Conservation (phyloP, 2,113 vertebrate species). For the Mustela lutreola region DNA sequence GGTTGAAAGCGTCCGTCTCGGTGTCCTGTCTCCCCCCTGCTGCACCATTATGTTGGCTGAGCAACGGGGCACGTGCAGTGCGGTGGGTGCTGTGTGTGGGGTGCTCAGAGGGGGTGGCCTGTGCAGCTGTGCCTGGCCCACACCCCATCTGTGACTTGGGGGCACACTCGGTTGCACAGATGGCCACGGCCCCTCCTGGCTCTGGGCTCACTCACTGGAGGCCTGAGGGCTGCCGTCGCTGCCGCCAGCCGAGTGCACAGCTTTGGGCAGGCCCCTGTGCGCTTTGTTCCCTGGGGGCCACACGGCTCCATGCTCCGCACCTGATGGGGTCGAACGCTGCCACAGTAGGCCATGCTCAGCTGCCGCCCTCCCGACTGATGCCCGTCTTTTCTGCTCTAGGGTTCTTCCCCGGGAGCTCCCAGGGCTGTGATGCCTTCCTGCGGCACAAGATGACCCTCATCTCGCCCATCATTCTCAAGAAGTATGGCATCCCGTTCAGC, state of each 20-base stretch:
- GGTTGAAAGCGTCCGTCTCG: not conserved
- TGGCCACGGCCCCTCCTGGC: not conserved
- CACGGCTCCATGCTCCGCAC: rapidly evolving
- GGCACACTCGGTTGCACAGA: not conserved
- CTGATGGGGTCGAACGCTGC: not conserved
- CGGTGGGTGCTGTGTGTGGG: not conserved
- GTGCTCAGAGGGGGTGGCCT: not conserved
- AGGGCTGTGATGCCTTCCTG: constrained; percentile 98
- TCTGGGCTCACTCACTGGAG: not conserved
- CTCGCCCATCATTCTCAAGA: constrained; percentile 98
- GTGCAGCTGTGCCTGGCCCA: rapidly evolving
- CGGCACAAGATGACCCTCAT: constrained; percentile 99
- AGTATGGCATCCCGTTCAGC: constrained; percentile 97
- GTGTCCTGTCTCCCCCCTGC: too few species aligned
- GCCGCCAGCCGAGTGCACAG: rapidly evolving
- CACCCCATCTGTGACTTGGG: not conserved
- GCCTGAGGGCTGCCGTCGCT: not conserved
- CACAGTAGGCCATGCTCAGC: rapidly evolving
- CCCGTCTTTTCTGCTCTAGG: constrained; percentile 85
- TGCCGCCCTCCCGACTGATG: rapidly evolving
- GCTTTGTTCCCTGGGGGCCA: rapidly evolving
- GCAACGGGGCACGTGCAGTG: rapidly evolving
- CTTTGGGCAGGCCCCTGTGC: too few species aligned
- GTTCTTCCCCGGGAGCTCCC: constrained; percentile 98
- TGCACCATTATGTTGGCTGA: rapidly evolving